A percentile compares a stretch with the other conserved stretches of the same genome.
Evolutionary conservation across 2,888 invertebrate species (phyloP).

Genomic region (Thecophora atra): DNA sequence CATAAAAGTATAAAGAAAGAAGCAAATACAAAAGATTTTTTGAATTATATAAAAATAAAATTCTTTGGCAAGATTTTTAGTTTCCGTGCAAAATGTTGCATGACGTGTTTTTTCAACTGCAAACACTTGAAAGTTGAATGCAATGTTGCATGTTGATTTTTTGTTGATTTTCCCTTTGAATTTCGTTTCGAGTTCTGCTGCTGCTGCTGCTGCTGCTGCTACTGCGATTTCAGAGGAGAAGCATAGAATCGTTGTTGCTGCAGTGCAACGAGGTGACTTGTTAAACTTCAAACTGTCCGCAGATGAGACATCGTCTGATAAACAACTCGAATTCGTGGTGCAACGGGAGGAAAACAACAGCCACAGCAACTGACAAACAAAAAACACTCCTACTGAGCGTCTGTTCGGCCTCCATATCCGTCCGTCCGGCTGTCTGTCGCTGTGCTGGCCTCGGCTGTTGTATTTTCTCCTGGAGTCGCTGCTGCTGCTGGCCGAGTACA

Average conservation of each 20-base stretch:
- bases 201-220: neutral
- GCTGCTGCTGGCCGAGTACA: neutral
- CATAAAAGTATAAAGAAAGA: too few relatives aligned
- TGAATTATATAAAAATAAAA: too few relatives aligned
- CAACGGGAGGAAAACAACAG: slow-evolving; percentile 15
- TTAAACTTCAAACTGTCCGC: slow-evolving; percentile 60
- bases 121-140: too few relatives aligned
- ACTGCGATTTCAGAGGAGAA: neutral
- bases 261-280: slow-evolving; percentile 48
- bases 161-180: too few relatives aligned
- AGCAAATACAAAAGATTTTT: too few relatives aligned
- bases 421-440: neutral
- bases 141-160: too few relatives aligned
- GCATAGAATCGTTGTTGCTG: neutral
- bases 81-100: too few relatives aligned
- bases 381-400: slow-evolving; percentile 2
- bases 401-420: neutral
- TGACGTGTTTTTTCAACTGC: too few relatives aligned
- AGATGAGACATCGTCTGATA: slow-evolving; percentile 58
- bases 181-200: neutral
- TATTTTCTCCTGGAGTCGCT: too few relatives aligned
- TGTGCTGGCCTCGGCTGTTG: too few relatives aligned
- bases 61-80: too few relatives aligned
- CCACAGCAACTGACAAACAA: neutral
- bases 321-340: slow-evolving; percentile 46